phyloP scores from a whole-genome alignment of 2,888 invertebrate genomes.

The Heliconius hortense region DNA sequence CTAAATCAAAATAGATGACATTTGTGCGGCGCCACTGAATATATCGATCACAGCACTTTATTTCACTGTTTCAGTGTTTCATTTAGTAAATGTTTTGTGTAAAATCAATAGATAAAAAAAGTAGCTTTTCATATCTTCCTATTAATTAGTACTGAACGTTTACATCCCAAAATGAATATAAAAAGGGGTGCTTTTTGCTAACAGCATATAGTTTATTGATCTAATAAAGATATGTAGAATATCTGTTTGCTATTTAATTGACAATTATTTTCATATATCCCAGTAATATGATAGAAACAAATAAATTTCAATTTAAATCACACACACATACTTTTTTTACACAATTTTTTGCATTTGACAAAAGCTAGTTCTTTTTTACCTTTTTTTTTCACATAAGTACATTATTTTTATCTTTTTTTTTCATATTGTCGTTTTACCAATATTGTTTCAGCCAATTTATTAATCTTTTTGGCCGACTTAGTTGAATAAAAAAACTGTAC shows the following conservation, averaged over 20 bases:
- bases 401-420: background rate
- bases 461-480: background rate
- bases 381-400: background rate
- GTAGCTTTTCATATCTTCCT: background rate
- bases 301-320: too few relatives aligned
- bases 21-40: background rate
- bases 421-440: too few relatives aligned
- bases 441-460: background rate
- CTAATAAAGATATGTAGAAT: too few relatives aligned
- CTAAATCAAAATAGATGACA: background rate
- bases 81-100: background rate
- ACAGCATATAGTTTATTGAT: too few relatives aligned
- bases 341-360: background rate
- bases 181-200: too few relatives aligned
- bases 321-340: too few relatives aligned
- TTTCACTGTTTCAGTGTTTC: background rate
- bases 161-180: too few relatives aligned
- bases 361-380: background rate
- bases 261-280: too few relatives aligned
- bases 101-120: background rate
- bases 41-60: background rate
- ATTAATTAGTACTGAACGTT: background rate
- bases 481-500: too few relatives aligned
- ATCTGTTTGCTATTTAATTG: too few relatives aligned
- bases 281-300: too few relatives aligned